Percentiles rank a stretch among this genome's conserved stretches.
Conservation (phyloP, 2,888 invertebrate genomes). For the Chrysodeixis includens region DNA sequence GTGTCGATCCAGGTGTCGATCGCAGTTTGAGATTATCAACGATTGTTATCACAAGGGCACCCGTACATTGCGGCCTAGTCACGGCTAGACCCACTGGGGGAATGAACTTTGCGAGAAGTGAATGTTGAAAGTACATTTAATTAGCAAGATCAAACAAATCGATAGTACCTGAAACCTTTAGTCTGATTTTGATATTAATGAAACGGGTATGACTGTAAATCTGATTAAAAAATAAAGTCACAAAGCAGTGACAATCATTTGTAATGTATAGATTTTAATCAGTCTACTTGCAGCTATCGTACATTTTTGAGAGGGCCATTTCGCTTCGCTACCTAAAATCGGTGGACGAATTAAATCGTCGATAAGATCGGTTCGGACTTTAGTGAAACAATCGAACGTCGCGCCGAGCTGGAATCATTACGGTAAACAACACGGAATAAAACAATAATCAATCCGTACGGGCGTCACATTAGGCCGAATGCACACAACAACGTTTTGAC, state of each 20-base stretch:
- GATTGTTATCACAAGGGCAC: conserved; percentile 83
- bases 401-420: conserved; percentile 64
- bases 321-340: conserved; percentile 40
- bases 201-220: conserved; percentile 53
- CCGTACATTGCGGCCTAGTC: conserved; percentile 75
- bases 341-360: conserved; percentile 42
- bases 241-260: conserved; percentile 47
- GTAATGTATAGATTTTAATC: conserved; percentile 54
- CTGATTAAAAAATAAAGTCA: conserved; percentile 51
- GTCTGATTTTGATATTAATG: conserved; percentile 33
- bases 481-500: conserved; percentile 85
- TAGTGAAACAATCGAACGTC: conserved; percentile 59
- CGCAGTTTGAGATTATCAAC: conserved; percentile 76
- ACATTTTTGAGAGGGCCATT: conserved; percentile 51
- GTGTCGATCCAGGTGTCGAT: conserved; percentile 84
- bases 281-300: conserved; percentile 47
- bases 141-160: conserved; percentile 56
- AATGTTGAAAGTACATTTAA: conserved; percentile 63
- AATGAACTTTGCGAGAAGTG: conserved; percentile 64
- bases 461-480: conserved; percentile 81
- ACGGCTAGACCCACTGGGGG: conserved; percentile 63
- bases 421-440: conserved; percentile 71
- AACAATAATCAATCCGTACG: conserved; percentile 84
- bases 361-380: conserved; percentile 47
- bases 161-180: conserved; percentile 46